These are phyloP conservation scores for Carettochelys insculpta DNA, from an alignment of 2,113 vertebrate genomes.

Conservation along the genomic window DNA sequence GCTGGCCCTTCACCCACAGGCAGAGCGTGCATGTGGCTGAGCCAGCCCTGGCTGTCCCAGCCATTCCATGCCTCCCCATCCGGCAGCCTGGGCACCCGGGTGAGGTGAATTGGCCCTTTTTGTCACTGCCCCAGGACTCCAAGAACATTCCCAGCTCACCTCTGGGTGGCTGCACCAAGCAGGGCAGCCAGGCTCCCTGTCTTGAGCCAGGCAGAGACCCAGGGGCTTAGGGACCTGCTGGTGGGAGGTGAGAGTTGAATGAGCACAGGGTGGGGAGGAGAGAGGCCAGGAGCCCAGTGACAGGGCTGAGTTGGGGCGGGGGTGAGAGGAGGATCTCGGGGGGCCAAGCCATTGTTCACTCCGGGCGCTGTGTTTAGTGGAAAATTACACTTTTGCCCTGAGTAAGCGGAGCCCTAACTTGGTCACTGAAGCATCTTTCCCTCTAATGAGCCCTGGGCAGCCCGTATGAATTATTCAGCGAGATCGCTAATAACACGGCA, in stretches of 20 bases:
- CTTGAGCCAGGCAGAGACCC: accelerated
- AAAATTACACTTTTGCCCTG: conserved; percentile 67
- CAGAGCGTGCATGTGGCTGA: background rate
- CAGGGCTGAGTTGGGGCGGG: background rate
- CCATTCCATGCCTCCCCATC: background rate
- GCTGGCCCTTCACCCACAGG: too few species aligned
- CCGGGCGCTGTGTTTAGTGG: background rate
- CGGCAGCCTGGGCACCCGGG: background rate
- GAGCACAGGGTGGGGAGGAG: background rate
- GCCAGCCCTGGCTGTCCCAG: too few species aligned
- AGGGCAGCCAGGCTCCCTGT: too few species aligned
- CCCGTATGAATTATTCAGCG: conserved; percentile 70
- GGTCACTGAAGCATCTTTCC: conserved; percentile 56
- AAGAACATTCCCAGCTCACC: background rate
- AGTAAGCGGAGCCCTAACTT: conserved; percentile 59
- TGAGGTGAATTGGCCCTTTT: background rate
- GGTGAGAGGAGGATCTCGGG: too few species aligned
- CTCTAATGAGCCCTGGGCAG: conserved; percentile 58
- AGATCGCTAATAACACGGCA: conserved; percentile 56
- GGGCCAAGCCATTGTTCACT: conserved; percentile 27
- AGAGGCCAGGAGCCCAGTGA: background rate
- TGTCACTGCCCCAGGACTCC: too few species aligned
- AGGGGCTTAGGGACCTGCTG: background rate
- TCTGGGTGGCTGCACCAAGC: too few species aligned
- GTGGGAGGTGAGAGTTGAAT: background rate